These are phyloP conservation scores for Pachypanchax playfairii DNA, from an alignment of 2,113 vertebrate genomes.

Conservation along the genomic window DNA sequence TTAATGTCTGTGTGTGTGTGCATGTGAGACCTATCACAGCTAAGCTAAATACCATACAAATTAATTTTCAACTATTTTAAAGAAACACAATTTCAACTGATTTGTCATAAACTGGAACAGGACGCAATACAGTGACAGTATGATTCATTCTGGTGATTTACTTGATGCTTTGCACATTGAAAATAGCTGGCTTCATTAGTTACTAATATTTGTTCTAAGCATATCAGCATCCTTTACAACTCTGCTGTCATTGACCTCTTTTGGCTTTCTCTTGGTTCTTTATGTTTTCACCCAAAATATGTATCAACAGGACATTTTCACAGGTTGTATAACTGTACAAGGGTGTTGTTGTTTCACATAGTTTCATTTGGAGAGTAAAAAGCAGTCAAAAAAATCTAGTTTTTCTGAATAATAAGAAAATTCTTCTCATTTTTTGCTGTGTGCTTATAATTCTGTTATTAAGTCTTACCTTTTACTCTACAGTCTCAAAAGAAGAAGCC, in stretches of 20 bases:
- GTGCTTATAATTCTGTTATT: slow-evolving; percentile 1
- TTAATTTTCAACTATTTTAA: slow-evolving; percentile 27
- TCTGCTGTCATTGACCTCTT: slow-evolving; percentile 4
- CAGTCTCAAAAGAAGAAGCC: neutral
- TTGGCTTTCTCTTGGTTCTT: neutral
- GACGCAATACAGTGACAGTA: neutral
- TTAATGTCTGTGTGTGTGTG: neutral
- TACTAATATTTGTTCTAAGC: neutral
- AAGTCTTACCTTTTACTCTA: slow-evolving; percentile 7
- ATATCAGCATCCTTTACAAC: slow-evolving; percentile 1
- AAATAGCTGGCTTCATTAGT: neutral
- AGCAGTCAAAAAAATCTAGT: slow-evolving; percentile 8
- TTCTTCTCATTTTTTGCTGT: slow-evolving; percentile 6
- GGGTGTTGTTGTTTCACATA: neutral
- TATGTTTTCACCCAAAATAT: neutral
- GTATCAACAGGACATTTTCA: neutral
- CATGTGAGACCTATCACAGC: slow-evolving; percentile 14
- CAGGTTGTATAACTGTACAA: neutral
- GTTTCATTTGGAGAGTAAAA: slow-evolving; percentile 2
- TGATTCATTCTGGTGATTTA: neutral
- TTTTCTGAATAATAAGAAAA: neutral
- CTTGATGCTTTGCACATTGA: slow-evolving; percentile 3
- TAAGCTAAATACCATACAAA: slow-evolving; percentile 1
- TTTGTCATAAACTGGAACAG: slow-evolving; percentile 8
- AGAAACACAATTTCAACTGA: slow-evolving; percentile 11